phyloP scores from a whole-genome alignment of 2,888 invertebrate species.

The Mactromeris polynyma region DNA sequence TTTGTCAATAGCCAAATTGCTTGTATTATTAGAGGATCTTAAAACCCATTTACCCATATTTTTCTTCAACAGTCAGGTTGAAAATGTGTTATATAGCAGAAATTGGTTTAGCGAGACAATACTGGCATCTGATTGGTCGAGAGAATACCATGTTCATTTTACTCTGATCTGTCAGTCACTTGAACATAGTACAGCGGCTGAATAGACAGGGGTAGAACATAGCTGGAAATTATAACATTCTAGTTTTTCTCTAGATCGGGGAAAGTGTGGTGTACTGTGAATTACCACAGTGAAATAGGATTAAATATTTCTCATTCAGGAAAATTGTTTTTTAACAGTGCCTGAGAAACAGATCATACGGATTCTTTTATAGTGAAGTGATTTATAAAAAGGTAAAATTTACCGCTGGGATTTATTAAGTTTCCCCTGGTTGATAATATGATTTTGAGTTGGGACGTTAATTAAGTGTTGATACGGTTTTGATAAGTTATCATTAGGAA shows the following conservation, averaged over 20 bases:
- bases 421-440: background rate
- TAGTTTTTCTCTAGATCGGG: background rate
- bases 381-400: background rate
- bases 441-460: too few relatives aligned
- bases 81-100: conserved; percentile 23
- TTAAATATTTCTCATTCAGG: background rate
- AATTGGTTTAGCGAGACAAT: conserved; percentile 35
- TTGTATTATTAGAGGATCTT: conserved; percentile 38
- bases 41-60: conserved; percentile 38
- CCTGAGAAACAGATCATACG: background rate
- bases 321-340: background rate
- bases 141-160: conserved; percentile 56
- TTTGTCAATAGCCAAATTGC: conserved; percentile 34
- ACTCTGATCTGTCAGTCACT: conserved; percentile 59
- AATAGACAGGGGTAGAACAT: conserved; percentile 12
- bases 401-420: background rate
- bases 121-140: conserved; percentile 56
- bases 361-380: conserved; percentile 4
- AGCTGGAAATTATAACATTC: conserved; percentile 11
- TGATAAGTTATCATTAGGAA: background rate
- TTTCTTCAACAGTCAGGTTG: conserved; percentile 25
- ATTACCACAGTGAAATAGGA: conserved; percentile 4
- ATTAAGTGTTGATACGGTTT: background rate
- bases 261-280: background rate
- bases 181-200: conserved; percentile 36